Base-by-base conservation (phyloP, 1,140 invertebrate species). In the Solenopsis fugax region DNA sequence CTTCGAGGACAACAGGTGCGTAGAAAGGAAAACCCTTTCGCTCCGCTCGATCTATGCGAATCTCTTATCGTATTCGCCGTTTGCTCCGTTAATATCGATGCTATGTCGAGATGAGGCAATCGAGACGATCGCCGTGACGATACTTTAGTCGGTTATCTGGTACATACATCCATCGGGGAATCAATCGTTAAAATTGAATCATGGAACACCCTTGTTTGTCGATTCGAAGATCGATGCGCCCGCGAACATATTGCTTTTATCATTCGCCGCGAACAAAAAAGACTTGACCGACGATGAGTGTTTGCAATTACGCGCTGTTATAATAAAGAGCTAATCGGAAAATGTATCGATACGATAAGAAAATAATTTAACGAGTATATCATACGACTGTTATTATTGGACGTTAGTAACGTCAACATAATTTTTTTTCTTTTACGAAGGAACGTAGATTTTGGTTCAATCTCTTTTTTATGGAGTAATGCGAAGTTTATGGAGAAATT, bases 381-480 rank as follows among this genome's bases (percentile, higher is more conserved):
- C 41, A 7, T 41, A 41, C 13, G 6, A 9, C 1, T 76, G 2
- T 60, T 7, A 60, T 29, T 41, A 37, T 24, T 77, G 18, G 16
- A 45, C 5, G 6, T 3, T 60, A 54, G 24, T 37, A 37, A 50
- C 21, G 7, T 34, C 12, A 34, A 16, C 18, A 18, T 45, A 58
- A 75, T 64, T 77, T 29, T 9, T 77, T 9, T 77, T 62, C 1
- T 64, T 77, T 77, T 62, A 45, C n/a, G n/a, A 24, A 60, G n/a
- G 5, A 6, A 73, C 16, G 52, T 34, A 12, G 5, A 73, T 34
- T 37, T 73, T 7, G 10, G 10, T 21, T n/a, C 37, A 54, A 73
- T 56, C 18, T 52, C 16, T 1, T 24, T 56, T 56, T 21, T 21
- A 41, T 41, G 7, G 7, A 41, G 41, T 7, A 56, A 56, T 21